A percentile compares a stretch with the other conserved stretches of the same genome.
Evolutionary conservation across 2,113 vertebrate species (phyloP).

Genomic region (Poecilia latipinna): DNA sequence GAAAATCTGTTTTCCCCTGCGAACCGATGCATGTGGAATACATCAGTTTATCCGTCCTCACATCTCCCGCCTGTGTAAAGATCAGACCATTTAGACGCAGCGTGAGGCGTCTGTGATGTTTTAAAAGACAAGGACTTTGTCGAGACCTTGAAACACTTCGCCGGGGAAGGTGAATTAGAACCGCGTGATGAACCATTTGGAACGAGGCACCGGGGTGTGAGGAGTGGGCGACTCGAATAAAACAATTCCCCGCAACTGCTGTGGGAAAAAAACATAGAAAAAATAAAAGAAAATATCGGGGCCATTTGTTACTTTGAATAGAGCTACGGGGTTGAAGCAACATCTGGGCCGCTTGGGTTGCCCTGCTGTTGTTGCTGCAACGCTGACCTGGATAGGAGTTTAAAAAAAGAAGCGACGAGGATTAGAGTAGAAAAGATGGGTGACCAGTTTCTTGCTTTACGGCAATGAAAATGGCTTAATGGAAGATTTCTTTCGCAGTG

Average conservation of each 20-base stretch:
- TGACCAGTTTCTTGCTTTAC: background rate
- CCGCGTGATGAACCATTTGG: constrained; percentile 19
- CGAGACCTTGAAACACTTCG: constrained; percentile 2
- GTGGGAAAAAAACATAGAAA: background rate
- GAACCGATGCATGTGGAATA: background rate
- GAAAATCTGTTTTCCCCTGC: background rate
- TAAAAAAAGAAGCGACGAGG: background rate
- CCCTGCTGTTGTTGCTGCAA: constrained; percentile 24
- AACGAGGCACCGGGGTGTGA: constrained; percentile 40
- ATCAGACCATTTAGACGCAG: background rate
- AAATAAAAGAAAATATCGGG: constrained; percentile 29
- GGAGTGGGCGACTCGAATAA: constrained; percentile 42
- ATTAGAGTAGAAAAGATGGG: background rate
- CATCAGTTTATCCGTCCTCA: background rate
- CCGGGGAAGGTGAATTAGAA: constrained; percentile 34
- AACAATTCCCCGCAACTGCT: constrained; percentile 48
- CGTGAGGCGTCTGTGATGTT: background rate
- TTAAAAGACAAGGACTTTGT: background rate
- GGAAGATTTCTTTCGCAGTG: background rate
- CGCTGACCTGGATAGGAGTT: constrained; percentile 26
- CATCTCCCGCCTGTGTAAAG: background rate
- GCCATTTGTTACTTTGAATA: constrained; percentile 64
- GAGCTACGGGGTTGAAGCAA: constrained; percentile 46
- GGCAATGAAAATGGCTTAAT: background rate
- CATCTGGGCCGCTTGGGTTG: constrained; percentile 40